A percentile compares a stretch with the other conserved stretches of the same genome.
Conservation (phyloP, 2,797 vertebrate species). For the Antrozous pallidus region DNA sequence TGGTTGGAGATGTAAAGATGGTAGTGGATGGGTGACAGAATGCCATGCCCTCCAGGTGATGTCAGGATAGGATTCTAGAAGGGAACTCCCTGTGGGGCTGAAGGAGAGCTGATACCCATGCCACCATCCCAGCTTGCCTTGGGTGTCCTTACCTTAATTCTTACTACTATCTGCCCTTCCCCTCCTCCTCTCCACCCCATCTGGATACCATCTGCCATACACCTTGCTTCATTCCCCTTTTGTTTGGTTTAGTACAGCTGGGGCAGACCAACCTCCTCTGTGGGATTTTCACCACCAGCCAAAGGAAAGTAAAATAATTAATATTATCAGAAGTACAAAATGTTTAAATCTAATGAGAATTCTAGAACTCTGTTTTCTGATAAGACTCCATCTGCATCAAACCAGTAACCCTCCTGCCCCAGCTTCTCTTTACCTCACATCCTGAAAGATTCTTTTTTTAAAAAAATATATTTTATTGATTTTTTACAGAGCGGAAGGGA, state of each 20-base stretch:
- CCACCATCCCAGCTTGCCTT: neutral
- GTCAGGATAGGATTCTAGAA: neutral
- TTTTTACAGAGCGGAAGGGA: too few relatives aligned
- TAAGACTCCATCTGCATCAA: neutral
- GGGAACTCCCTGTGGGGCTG: neutral
- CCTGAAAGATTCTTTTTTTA: neutral
- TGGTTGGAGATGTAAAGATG: neutral
- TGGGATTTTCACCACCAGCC: slow-evolving; percentile 27
- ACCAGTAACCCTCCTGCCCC: neutral
- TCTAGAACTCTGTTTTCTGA: neutral
- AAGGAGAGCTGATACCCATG: neutral
- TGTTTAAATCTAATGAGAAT: neutral
- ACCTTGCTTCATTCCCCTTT: neutral
- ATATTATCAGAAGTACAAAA: slow-evolving; percentile 40
- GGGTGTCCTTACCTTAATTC: neutral
- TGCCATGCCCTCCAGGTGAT: neutral
- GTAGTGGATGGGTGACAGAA: neutral
- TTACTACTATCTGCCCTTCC: neutral
- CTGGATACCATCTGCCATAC: too few relatives aligned
- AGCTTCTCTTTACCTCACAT: neutral
- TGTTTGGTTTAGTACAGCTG: slow-evolving; percentile 22
- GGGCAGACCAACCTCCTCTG: neutral
- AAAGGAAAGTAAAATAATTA: slow-evolving; percentile 34
- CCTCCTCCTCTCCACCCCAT: too few relatives aligned
- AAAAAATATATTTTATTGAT: too few relatives aligned